phyloP scores from a whole-genome alignment of 1,140 invertebrate genomes.

The Nomia melanderi region DNA sequence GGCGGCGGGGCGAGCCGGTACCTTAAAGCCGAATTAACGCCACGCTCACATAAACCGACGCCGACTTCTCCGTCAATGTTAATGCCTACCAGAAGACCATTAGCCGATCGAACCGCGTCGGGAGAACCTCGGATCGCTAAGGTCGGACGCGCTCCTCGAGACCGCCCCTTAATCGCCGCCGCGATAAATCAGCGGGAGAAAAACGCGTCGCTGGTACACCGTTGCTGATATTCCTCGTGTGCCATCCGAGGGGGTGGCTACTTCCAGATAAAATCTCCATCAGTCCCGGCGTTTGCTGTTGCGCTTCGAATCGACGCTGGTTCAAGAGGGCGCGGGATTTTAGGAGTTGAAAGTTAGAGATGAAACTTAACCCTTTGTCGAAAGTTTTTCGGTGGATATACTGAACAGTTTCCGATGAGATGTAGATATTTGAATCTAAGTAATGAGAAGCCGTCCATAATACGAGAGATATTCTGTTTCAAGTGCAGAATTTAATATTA shows the following conservation, averaged over 20 bases:
- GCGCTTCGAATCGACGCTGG: too few relatives aligned
- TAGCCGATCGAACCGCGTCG: constrained; percentile 72
- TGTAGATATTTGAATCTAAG: too few relatives aligned
- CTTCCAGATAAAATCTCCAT: not conserved
- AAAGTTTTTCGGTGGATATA: too few relatives aligned
- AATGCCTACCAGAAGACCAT: constrained; percentile 73
- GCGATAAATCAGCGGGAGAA: constrained; percentile 68
- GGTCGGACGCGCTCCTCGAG: constrained; percentile 42
- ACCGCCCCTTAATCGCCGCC: constrained; percentile 68
- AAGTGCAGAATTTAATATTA: too few relatives aligned
- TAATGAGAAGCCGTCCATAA: too few relatives aligned
- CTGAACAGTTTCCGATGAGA: too few relatives aligned
- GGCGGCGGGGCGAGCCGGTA: constrained; percentile 42
- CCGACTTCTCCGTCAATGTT: constrained; percentile 75
- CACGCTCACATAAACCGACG: constrained; percentile 72
- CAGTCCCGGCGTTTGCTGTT: not conserved
- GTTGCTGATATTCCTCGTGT: constrained; percentile 28
- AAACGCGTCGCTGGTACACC: constrained; percentile 31
- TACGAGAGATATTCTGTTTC: too few relatives aligned
- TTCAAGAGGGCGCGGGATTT: too few relatives aligned
- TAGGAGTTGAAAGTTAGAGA: too few relatives aligned
- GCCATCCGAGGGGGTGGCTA: not conserved
- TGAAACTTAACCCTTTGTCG: too few relatives aligned
- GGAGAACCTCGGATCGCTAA: constrained; percentile 50
- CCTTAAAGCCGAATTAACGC: constrained; percentile 76